These are phyloP conservation scores for Lepidocolaptes lacrymiger DNA, from an alignment of 2,797 vertebrate genomes.

Conservation along the genomic window DNA sequence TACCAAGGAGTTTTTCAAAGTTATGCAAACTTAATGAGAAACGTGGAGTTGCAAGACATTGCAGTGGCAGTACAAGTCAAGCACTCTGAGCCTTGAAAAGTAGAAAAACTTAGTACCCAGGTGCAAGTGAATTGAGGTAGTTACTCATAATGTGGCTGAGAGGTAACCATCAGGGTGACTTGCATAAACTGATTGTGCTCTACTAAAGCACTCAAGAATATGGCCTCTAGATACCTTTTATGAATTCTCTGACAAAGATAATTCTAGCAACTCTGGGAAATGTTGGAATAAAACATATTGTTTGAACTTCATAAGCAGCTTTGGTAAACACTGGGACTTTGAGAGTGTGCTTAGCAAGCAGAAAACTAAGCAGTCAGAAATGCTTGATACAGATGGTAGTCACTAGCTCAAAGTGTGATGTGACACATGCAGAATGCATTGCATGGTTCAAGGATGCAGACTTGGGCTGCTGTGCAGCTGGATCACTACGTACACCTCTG, in stretches of 20 bases:
- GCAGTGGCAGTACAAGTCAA: background rate
- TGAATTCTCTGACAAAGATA: background rate
- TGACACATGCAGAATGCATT: background rate
- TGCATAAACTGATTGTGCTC: background rate
- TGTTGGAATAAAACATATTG: background rate
- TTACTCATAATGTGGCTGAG: background rate
- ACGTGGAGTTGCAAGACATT: background rate
- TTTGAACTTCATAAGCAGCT: background rate
- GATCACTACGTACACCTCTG: fast-evolving
- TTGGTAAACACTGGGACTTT: background rate
- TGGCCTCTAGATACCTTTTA: background rate
- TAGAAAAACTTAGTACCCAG: background rate
- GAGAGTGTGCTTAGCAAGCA: background rate
- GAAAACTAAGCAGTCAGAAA: background rate
- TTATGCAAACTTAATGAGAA: background rate
- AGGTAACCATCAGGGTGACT: background rate
- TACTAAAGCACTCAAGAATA: background rate
- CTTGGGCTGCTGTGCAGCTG: background rate
- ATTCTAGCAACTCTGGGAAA: background rate
- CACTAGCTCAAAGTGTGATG: background rate
- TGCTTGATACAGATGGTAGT: background rate
- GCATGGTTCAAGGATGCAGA: no score
- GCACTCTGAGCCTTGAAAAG: background rate
- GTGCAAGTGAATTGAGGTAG: background rate
- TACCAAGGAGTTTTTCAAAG: background rate